phyloP scores from a whole-genome alignment of 1,140 invertebrate species.

The Drosophila parvula region DNA sequence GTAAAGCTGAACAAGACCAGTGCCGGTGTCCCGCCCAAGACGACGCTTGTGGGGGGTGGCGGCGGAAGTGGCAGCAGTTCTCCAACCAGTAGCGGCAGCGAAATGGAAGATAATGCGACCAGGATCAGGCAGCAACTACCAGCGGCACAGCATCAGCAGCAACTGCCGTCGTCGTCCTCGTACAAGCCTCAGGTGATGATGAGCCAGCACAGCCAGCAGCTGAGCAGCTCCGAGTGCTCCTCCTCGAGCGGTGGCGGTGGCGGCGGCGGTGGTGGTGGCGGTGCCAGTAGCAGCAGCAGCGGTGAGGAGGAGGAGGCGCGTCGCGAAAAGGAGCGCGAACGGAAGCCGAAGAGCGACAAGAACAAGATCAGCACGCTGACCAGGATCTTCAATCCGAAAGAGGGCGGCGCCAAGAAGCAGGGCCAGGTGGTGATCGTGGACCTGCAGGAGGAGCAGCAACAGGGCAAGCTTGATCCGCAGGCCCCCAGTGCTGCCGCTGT shows the following conservation, averaged over 20 bases:
- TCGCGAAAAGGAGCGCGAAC: slow-evolving; percentile 47
- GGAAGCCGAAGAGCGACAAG: slow-evolving; percentile 85
- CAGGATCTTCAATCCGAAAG: slow-evolving; percentile 88
- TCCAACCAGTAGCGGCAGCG: slow-evolving; percentile 30
- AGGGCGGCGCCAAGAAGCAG: slow-evolving; percentile 86
- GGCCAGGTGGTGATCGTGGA: slow-evolving; percentile 83
- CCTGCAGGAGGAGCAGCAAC: slow-evolving; percentile 73
- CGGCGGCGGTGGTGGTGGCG: slow-evolving; percentile 39
- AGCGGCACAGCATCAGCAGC: slow-evolving; percentile 12
- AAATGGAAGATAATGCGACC: slow-evolving; percentile 23
- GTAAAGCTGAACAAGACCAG: slow-evolving; percentile 51
- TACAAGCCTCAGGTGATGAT: slow-evolving; percentile 24
- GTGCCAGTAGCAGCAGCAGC: slow-evolving; percentile 52
- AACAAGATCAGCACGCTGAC: slow-evolving; percentile 89
- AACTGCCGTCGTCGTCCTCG: slow-evolving; percentile 8
- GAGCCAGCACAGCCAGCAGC: slow-evolving; percentile 39
- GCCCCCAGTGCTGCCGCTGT: slow-evolving; percentile 6
- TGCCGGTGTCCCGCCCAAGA: slow-evolving; percentile 10
- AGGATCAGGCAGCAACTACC: slow-evolving; percentile 18
- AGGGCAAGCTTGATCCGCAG: slow-evolving; percentile 52
- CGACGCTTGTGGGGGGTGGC: slow-evolving; percentile 14
- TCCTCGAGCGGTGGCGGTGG: slow-evolving; percentile 53
- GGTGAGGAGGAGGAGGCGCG: slow-evolving; percentile 62
- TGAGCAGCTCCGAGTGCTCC: slow-evolving; percentile 58
- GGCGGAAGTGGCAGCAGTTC: slow-evolving; percentile 33